phyloP scores from a whole-genome alignment of 2,888 invertebrate species.

The Ariolimax columbianus region DNA sequence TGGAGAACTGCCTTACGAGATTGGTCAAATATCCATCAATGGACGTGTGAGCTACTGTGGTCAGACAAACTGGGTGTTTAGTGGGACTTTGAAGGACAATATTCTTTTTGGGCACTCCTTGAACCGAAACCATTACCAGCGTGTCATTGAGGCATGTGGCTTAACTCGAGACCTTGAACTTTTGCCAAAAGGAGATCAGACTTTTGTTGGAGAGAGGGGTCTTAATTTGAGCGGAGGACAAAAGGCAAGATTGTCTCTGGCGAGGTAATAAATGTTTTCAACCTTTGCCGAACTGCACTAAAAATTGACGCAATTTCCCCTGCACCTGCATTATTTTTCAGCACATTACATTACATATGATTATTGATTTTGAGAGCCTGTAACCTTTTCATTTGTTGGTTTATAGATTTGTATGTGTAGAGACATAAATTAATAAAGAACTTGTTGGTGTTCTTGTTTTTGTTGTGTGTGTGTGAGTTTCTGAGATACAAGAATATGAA shows the following conservation, averaged over 20 bases:
- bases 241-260: conserved; percentile 87
- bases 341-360: too few relatives aligned
- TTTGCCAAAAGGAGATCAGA: conserved; percentile 88
- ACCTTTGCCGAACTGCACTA: background rate
- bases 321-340: too few relatives aligned
- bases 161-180: conserved; percentile 84
- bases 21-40: conserved; percentile 83
- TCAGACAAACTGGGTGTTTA: conserved; percentile 88
- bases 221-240: conserved; percentile 91
- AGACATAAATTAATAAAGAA: too few relatives aligned
- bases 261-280: conserved; percentile 55
- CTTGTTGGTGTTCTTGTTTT: too few relatives aligned
- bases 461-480: too few relatives aligned
- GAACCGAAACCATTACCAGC: conserved; percentile 80
- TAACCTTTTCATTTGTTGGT: too few relatives aligned
- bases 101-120: conserved; percentile 90
- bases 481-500: too few relatives aligned
- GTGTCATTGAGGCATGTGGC: conserved; percentile 83
- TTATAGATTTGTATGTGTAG: too few relatives aligned
- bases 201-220: conserved; percentile 92
- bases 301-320: too few relatives aligned
- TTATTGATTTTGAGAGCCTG: too few relatives aligned
- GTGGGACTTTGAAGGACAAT: conserved; percentile 90
- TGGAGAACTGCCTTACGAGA: conserved; percentile 83
- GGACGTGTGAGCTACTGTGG: conserved; percentile 85